Conservation (phyloP, 2,797 vertebrate species). For the Bucorvus abyssinicus region DNA sequence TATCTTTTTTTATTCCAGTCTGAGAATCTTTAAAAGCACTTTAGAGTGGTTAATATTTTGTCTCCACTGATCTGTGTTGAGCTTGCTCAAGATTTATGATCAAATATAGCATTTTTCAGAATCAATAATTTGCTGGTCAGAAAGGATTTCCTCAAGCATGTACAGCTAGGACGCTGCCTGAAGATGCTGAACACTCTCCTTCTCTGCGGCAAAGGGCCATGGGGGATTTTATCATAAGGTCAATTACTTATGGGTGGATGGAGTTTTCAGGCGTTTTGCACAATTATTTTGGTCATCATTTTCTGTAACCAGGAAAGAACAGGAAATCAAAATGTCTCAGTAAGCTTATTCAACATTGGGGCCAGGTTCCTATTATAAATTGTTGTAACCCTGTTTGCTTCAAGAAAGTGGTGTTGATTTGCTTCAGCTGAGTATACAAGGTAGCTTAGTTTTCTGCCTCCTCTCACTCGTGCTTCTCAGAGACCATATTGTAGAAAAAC, state of each 20-base stretch:
- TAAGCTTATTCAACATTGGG: neutral
- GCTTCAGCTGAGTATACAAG: neutral
- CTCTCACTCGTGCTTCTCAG: neutral
- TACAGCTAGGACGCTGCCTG: neutral
- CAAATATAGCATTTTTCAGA: slow-evolving; percentile 1
- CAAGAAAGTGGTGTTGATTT: neutral
- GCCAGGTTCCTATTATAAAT: neutral
- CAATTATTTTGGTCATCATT: neutral
- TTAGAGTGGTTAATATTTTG: slow-evolving; percentile 13
- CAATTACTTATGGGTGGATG: neutral
- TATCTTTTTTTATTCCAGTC: neutral
- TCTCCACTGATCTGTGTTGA: neutral
- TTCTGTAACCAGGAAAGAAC: neutral
- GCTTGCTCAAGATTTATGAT: neutral
- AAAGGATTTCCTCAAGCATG: neutral
- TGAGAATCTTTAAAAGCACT: slow-evolving; percentile 17
- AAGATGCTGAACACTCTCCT: neutral
- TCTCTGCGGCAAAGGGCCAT: neutral
- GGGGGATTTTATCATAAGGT: neutral
- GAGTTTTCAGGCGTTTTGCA: neutral
- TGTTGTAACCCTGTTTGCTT: neutral
- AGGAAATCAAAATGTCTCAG: neutral
- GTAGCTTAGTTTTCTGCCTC: neutral
- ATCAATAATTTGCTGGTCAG: neutral
- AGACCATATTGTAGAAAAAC: neutral